These are phyloP conservation scores for Hydrotaea diabolus DNA, from an alignment of 2,888 invertebrate genomes.

Conservation along the genomic window DNA sequence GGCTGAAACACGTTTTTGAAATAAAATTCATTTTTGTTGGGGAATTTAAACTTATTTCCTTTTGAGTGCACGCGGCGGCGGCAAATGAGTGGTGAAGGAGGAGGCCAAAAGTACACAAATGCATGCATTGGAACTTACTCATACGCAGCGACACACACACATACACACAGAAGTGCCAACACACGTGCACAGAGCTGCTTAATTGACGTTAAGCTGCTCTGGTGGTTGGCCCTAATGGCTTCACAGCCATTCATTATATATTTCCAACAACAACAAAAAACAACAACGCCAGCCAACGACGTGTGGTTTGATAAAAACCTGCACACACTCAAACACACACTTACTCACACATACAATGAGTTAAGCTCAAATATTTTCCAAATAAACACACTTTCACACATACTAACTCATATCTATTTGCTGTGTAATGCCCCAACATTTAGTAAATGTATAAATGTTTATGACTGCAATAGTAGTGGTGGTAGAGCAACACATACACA, in stretches of 20 bases:
- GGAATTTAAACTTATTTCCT: constrained; percentile 11
- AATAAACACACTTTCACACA: not conserved
- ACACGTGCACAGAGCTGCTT: constrained; percentile 20
- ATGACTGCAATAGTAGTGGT: not conserved
- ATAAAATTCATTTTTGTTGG: constrained; percentile 21
- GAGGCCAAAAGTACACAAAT: not conserved
- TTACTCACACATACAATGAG: not conserved
- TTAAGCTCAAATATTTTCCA: not conserved
- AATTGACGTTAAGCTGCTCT: constrained; percentile 64
- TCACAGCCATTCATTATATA: constrained; percentile 57
- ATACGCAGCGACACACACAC: too few relatives aligned
- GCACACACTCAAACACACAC: not conserved
- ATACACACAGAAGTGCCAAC: not conserved
- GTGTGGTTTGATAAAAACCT: not conserved
- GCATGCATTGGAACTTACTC: too few relatives aligned
- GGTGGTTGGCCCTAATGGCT: constrained; percentile 64
- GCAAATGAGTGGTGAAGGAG: not conserved
- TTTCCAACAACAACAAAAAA: not conserved
- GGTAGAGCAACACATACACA: not conserved
- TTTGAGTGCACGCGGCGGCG: not conserved
- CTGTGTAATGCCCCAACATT: not conserved
- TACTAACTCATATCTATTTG: not conserved
- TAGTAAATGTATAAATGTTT: not conserved
- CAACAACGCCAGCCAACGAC: too few relatives aligned
- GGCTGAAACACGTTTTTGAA: not conserved